Conservation (phyloP, 2,113 vertebrate species). For the Pimephales promelas region DNA sequence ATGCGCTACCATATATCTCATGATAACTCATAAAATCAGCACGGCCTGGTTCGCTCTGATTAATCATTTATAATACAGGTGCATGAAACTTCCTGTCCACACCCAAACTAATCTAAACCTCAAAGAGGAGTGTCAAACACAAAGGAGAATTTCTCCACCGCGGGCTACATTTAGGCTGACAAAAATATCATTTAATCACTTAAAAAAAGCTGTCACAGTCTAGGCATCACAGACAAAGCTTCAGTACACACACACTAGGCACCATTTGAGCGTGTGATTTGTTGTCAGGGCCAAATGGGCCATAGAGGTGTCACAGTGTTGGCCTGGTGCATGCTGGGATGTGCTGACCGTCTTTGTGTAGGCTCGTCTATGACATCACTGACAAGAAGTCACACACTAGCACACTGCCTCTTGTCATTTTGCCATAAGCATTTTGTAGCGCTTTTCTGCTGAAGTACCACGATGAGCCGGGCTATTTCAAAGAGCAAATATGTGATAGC, state of each 20-base stretch:
- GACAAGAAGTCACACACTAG: neutral
- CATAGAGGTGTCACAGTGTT: slow-evolving; percentile 15
- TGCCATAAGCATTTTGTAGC: neutral
- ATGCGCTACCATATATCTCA: too few relatives aligned
- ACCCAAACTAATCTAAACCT: slow-evolving; percentile 38
- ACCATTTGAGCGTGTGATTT: slow-evolving; percentile 18
- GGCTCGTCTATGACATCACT: neutral
- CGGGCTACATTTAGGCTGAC: neutral
- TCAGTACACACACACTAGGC: slow-evolving; percentile 18
- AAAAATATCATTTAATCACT: neutral
- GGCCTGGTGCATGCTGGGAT: neutral
- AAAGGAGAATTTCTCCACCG: neutral
- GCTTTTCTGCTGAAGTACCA: neutral
- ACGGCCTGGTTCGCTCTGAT: neutral
- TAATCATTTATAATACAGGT: slow-evolving; percentile 29
- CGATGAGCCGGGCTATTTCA: neutral
- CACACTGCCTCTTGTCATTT: neutral
- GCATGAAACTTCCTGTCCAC: slow-evolving; percentile 13
- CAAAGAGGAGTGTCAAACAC: neutral
- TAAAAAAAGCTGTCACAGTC: neutral
- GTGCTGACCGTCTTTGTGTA: neutral
- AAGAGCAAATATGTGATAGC: neutral
- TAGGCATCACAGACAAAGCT: neutral
- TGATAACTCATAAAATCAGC: neutral
- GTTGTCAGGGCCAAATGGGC: slow-evolving; percentile 4